These are phyloP conservation scores for Polyergus mexicanus DNA, from an alignment of 1,140 invertebrate species.

Conservation along the genomic window DNA sequence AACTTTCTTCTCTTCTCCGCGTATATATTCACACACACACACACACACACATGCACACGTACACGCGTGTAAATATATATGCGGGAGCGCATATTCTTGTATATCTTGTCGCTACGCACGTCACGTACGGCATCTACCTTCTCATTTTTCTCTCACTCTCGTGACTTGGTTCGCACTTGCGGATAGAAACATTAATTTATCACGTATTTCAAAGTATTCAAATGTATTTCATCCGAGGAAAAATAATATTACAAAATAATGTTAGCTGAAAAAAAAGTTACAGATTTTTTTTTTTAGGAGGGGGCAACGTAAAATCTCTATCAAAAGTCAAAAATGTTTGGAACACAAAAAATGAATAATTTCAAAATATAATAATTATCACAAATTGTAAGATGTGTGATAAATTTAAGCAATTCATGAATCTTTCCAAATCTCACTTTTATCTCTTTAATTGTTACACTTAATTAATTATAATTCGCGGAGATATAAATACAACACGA, in stretches of 20 bases:
- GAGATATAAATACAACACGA: conserved; percentile 26
- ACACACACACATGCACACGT: not conserved
- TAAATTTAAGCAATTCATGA: not conserved
- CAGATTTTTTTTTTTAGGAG: not conserved
- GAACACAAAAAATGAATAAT: not conserved
- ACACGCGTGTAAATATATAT: not conserved
- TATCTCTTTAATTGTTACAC: not conserved
- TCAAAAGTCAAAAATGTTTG: not conserved
- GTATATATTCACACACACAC: not conserved
- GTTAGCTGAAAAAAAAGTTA: not conserved
- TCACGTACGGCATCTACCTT: conserved; percentile 56
- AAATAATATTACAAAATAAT: too few relatives aligned
- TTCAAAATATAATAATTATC: not conserved
- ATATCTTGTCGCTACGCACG: conserved; percentile 43
- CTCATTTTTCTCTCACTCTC: conserved; percentile 49
- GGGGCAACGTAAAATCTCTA: not conserved
- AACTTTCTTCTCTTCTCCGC: conserved; percentile 17
- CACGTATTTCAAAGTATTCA: conserved; percentile 1
- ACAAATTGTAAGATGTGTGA: not conserved
- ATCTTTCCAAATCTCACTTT: not conserved
- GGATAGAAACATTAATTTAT: conserved; percentile 34
- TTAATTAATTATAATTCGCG: conserved; percentile 1
- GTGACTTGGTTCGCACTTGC: conserved; percentile 19
- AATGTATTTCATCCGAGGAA: not conserved
- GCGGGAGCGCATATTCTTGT: conserved; percentile 1